Percentiles rank a stretch among this genome's conserved stretches.
Conservation (phyloP, 2,113 vertebrate species). For the Typhlomys cinereus region DNA sequence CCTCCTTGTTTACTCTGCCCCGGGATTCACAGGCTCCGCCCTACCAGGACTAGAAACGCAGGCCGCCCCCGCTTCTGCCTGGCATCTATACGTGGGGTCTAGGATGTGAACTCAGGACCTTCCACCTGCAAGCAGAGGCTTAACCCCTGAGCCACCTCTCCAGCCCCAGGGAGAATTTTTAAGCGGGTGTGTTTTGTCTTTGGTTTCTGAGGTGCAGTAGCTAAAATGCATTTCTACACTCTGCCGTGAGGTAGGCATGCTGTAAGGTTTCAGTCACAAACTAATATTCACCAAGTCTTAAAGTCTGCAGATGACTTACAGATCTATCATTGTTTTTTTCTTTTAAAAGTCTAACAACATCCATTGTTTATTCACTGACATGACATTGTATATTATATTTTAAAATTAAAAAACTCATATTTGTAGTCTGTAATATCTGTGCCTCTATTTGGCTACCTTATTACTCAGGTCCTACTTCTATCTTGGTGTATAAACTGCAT, state of each 20-base stretch:
- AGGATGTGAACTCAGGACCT: too few species aligned
- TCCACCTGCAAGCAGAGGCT: too few species aligned
- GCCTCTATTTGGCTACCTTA: too few species aligned
- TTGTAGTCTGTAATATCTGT: too few species aligned
- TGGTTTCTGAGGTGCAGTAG: neutral
- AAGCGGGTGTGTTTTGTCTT: neutral
- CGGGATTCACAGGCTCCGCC: too few species aligned
- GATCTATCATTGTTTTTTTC: neutral
- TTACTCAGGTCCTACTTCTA: neutral
- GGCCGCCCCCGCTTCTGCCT: too few species aligned
- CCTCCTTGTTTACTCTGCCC: too few species aligned
- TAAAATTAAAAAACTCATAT: neutral
- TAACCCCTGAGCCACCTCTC: too few species aligned
- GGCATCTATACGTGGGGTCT: too few species aligned
- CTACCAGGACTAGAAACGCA: too few species aligned
- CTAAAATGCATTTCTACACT: neutral
- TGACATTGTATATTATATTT: neutral
- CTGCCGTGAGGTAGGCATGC: accelerated
- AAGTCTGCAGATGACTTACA: neutral
- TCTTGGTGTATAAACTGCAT: neutral
- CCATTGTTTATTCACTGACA: neutral
- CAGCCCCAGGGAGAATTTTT: neutral
- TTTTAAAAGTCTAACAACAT: neutral
- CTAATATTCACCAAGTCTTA: neutral
- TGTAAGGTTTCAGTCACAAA: neutral